Evolutionary conservation across 2,797 vertebrate species (phyloP).

Genomic region (Ctenosaura bakeri): DNA sequence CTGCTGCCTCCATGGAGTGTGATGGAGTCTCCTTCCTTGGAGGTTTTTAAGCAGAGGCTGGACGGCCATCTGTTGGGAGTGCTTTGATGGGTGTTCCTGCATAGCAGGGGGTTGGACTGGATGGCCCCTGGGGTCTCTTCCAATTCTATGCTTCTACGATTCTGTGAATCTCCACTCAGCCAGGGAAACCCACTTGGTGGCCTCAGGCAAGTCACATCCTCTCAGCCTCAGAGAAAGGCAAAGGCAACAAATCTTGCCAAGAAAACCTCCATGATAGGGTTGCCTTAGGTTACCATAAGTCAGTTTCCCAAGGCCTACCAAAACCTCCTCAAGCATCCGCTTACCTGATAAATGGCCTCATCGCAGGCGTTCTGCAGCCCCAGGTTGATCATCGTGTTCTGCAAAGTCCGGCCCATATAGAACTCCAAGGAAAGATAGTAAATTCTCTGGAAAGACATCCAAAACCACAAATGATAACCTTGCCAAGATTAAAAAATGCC

Average conservation of each 20-base stretch:
- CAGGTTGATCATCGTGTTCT: slow-evolving; percentile 98
- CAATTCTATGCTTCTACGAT: background rate
- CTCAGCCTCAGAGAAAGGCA: too few species aligned
- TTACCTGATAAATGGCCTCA: slow-evolving; percentile 97
- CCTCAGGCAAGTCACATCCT: too few species aligned
- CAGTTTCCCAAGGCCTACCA: background rate
- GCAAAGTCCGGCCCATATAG: slow-evolving; percentile 95
- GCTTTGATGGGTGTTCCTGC: background rate
- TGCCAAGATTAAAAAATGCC: too few species aligned
- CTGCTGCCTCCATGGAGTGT: too few species aligned
- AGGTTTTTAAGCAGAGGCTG: too few species aligned
- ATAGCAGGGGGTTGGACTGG: background rate
- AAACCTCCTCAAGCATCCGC: background rate
- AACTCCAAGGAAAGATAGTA: slow-evolving; percentile 98
- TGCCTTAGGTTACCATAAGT: too few species aligned
- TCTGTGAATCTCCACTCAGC: background rate
- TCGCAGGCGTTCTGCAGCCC: slow-evolving; percentile 97
- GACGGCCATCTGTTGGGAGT: too few species aligned
- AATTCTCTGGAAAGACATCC: slow-evolving; percentile 85
- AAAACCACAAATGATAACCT: background rate
- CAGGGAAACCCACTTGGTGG: too few species aligned
- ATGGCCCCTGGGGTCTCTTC: background rate
- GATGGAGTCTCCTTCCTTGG: too few species aligned
- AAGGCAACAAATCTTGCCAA: too few species aligned
- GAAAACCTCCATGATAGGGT: too few species aligned